These are phyloP conservation scores for Labeo rohita DNA, from an alignment of 2,113 vertebrate species.

Conservation along the genomic window DNA sequence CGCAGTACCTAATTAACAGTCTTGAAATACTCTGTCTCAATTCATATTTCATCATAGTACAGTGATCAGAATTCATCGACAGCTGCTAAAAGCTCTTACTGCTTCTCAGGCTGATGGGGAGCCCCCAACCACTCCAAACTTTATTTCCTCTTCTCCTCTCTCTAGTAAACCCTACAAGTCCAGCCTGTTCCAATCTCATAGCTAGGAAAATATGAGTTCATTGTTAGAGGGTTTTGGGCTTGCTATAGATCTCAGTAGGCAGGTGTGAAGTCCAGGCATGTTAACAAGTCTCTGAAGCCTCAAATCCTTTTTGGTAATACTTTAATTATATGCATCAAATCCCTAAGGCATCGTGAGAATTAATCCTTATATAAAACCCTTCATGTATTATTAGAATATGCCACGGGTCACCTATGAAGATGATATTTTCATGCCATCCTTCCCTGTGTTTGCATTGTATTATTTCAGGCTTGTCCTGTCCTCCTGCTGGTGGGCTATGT, in stretches of 20 bases:
- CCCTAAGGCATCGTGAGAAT: conserved; percentile 3
- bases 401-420: not conserved
- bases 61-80: conserved; percentile 24
- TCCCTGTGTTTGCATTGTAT: too few species aligned
- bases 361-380: conserved; percentile 15
- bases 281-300: conserved; percentile 3
- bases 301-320: conserved; percentile 21
- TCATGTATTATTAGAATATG: not conserved
- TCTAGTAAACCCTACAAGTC: not conserved
- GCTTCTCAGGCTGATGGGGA: not conserved
- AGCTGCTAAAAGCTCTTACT: conserved; percentile 47
- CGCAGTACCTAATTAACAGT: conserved; percentile 39
- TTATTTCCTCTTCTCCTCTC: conserved; percentile 16
- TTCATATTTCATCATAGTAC: conserved; percentile 43
- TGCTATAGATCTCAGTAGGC: not conserved
- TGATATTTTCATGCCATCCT: too few species aligned
- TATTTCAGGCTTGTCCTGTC: too few species aligned
- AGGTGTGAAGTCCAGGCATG: conserved; percentile 11
- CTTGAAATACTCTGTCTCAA: conserved; percentile 29
- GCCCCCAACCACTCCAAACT: not conserved
- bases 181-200: not conserved
- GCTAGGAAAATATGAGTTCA: not conserved
- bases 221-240: not conserved
- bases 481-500: not conserved
- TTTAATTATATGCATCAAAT: conserved; percentile 29